Conservation (phyloP, 92 coral and sea anemone species). For the Parazoanthus atlanticus region DNA sequence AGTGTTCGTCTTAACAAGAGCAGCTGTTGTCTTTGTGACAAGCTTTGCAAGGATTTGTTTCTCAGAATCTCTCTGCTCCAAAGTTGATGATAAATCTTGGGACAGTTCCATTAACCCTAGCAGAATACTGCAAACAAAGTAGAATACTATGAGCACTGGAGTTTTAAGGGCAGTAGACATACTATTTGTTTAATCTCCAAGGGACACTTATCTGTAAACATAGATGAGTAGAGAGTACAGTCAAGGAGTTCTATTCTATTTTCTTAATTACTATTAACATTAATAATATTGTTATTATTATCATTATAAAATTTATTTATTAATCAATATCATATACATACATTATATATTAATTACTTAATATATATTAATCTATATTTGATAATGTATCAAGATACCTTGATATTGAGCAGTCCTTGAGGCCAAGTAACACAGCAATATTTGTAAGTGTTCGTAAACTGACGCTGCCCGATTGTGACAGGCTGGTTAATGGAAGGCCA, state of each 20-base stretch:
- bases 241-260: no score
- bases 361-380: neutral
- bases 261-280: no score
- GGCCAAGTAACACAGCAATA: constrained; percentile 77
- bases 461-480: constrained; percentile 89
- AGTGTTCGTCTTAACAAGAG: constrained; percentile 66
- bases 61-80: constrained; percentile 73
- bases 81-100: constrained; percentile 58
- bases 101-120: constrained; percentile 80
- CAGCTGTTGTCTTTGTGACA: constrained; percentile 77
- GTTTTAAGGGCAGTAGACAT: no score
- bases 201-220: no score
- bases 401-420: constrained; percentile 79
- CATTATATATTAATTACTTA: neutral
- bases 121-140: constrained; percentile 58
- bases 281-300: no score
- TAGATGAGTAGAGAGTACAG: no score
- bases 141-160: neutral
- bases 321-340: neutral
- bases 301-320: no score
- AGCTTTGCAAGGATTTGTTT: constrained; percentile 68
- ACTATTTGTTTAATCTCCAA: no score
- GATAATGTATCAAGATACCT: constrained; percentile 56
- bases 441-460: constrained; percentile 83
- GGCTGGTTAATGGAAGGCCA: constrained; percentile 73